Conservation (phyloP, 2,797 vertebrate species). For the Gastrophryne carolinensis region DNA sequence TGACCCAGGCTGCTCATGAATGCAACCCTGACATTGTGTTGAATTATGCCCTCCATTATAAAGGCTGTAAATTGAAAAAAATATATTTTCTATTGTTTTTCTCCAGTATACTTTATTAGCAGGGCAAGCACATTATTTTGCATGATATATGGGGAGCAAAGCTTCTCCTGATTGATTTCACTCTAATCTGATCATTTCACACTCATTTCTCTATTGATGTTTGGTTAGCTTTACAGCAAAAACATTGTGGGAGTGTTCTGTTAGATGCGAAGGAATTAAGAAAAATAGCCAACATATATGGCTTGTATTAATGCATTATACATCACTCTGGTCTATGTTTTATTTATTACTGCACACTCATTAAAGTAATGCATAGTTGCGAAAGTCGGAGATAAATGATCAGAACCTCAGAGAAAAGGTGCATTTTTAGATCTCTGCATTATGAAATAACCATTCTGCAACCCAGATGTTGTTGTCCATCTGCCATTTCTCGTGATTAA, state of each 20-base stretch:
- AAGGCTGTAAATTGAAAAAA: background rate
- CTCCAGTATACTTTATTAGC: background rate
- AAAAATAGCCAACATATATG: slow-evolving; percentile 18
- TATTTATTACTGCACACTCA: slow-evolving; percentile 10
- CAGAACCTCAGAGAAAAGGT: background rate
- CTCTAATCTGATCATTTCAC: slow-evolving; percentile 47
- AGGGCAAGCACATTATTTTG: slow-evolving; percentile 19
- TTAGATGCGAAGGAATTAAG: slow-evolving; percentile 6
- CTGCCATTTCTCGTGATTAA: background rate
- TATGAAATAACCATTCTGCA: background rate
- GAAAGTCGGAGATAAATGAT: slow-evolving; percentile 18
- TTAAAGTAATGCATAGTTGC: background rate
- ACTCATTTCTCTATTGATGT: slow-evolving; percentile 49
- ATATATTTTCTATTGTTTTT: background rate
- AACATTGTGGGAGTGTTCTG: background rate
- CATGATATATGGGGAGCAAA: slow-evolving; percentile 5
- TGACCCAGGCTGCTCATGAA: background rate
- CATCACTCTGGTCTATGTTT: background rate
- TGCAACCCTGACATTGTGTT: background rate
- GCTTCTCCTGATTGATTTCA: slow-evolving; percentile 41
- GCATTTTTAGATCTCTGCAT: background rate
- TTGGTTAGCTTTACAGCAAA: slow-evolving; percentile 42
- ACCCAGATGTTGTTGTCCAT: background rate
- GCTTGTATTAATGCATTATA: slow-evolving; percentile 14
- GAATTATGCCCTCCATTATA: background rate